These are phyloP conservation scores for Rhodeus uyekii DNA, from an alignment of 2,797 vertebrate species.

Conservation along the genomic window DNA sequence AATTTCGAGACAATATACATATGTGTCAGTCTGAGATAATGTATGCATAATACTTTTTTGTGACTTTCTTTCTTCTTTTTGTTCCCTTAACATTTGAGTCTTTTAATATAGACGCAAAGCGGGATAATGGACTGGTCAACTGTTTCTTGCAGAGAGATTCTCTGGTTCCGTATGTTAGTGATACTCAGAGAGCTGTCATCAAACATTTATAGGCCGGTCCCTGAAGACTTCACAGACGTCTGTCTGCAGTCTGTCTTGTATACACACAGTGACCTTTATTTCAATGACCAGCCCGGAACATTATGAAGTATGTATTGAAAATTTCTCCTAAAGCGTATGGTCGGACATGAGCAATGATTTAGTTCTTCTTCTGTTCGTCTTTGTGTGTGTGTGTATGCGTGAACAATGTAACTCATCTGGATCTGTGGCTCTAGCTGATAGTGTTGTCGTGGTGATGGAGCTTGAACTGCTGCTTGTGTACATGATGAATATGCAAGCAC, in stretches of 20 bases:
- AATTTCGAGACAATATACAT: neutral
- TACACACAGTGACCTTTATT: slow-evolving; percentile 13
- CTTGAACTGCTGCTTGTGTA: slow-evolving; percentile 21
- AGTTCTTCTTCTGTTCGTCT: too few relatives aligned
- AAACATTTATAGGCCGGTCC: slow-evolving; percentile 45
- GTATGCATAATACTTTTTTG: neutral
- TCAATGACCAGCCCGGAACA: neutral
- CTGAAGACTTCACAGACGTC: slow-evolving; percentile 6
- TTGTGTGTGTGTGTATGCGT: neutral
- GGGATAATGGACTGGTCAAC: neutral
- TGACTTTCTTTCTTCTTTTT: too few relatives aligned
- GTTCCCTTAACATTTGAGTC: neutral
- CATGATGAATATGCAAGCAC: slow-evolving; percentile 47
- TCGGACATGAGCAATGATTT: neutral
- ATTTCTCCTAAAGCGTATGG: neutral
- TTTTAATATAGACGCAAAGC: neutral
- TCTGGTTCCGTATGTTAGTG: slow-evolving; percentile 25
- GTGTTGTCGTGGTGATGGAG: slow-evolving; percentile 23
- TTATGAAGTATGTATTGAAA: neutral
- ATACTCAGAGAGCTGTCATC: slow-evolving; percentile 16
- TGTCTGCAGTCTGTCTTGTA: slow-evolving; percentile 26
- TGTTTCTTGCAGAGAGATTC: slow-evolving; percentile 9
- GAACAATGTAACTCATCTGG: neutral
- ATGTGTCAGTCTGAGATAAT: neutral
- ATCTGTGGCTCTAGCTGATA: slow-evolving; percentile 35